These are phyloP conservation scores for Turritopsis rubra DNA, from an alignment of 30 jellyfish, hydroid and myxozoan species.

Conservation along the genomic window DNA sequence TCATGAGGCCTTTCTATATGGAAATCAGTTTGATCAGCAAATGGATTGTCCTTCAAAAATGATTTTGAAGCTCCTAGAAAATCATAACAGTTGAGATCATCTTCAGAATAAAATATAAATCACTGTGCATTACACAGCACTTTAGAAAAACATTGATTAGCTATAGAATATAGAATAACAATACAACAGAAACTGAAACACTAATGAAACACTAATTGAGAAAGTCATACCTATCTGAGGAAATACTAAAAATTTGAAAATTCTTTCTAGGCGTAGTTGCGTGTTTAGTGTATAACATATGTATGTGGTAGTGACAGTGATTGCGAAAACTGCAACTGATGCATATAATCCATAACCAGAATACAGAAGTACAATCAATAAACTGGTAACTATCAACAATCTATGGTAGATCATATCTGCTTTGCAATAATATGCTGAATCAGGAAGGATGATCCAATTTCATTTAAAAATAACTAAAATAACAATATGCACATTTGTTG, in stretches of 20 bases:
- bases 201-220: no score
- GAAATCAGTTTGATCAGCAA: slow-evolving; percentile 9
- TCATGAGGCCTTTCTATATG: neutral
- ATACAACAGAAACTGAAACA: neutral
- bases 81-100: neutral
- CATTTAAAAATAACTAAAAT: no score
- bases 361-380: slow-evolving; percentile 11
- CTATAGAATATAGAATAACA: neutral
- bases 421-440: neutral
- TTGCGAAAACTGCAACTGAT: slow-evolving; percentile 30
- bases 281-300: slow-evolving; percentile 59
- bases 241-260: slow-evolving; percentile 27
- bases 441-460: no score
- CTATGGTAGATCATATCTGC: neutral
- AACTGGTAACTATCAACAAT: slow-evolving; percentile 8
- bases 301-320: slow-evolving; percentile 53
- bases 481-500: no score
- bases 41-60: neutral
- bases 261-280: slow-evolving; percentile 53
- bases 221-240: slow-evolving; percentile 30
- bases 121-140: neutral
- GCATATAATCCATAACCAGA: slow-evolving; percentile 29
- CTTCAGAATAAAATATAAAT: neutral
- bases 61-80: neutral
- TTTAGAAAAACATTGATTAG: neutral